phyloP scores from a whole-genome alignment of 2,888 invertebrate species.

The Napeogenes sylphis region DNA sequence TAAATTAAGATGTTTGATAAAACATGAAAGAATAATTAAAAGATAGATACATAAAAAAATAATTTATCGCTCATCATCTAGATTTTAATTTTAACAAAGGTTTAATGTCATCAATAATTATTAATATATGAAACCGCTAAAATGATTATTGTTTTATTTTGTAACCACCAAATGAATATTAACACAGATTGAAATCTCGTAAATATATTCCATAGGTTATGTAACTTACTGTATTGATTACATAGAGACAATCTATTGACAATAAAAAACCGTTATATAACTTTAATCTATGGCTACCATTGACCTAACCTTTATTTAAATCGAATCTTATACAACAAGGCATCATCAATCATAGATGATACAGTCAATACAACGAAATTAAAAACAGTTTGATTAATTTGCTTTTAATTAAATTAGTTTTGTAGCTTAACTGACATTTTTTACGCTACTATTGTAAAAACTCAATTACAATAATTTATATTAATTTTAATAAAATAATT shows the following conservation, averaged over 20 bases:
- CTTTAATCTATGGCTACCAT: slow-evolving; percentile 7
- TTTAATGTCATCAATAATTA: no score
- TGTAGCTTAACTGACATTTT: no score
- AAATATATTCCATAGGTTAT: slow-evolving; percentile 3
- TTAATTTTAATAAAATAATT: not conserved
- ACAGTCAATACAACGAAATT: not conserved
- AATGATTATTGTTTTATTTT: no score
- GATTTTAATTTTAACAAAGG: no score
- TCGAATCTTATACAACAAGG: not conserved
- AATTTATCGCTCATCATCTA: no score
- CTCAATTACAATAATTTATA: not conserved
- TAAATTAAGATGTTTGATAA: slow-evolving; percentile 1
- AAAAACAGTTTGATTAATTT: no score
- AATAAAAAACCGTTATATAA: slow-evolving; percentile 14
- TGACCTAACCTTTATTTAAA: slow-evolving; percentile 10
- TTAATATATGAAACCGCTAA: no score
- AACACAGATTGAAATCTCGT: no score
- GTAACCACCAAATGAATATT: no score
- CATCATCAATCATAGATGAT: not conserved
- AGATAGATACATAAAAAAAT: no score
- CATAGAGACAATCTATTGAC: slow-evolving; percentile 7
- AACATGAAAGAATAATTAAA: not conserved
- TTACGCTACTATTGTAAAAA: no score
- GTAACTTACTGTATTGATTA: slow-evolving; percentile 19
- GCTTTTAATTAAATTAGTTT: no score